These are phyloP conservation scores for Brachionus rotundiformis DNA, from an alignment of 1,140 invertebrate species.

Conservation along the genomic window DNA sequence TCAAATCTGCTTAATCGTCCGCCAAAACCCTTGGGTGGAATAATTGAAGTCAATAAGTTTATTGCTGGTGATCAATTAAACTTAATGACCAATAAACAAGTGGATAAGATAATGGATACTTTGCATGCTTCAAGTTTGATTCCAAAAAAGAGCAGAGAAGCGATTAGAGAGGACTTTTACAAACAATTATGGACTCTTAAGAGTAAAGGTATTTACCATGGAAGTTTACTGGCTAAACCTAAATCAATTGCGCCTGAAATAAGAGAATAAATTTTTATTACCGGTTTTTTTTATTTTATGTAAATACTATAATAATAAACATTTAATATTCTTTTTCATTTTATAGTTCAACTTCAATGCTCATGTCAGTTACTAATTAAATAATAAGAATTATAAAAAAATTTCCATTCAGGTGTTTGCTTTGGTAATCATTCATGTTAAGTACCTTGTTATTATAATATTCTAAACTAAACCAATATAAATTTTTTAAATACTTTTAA, in stretches of 20 bases:
- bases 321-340: too few species aligned
- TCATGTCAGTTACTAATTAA: too few species aligned
- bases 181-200: constrained; percentile 27
- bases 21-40: not conserved
- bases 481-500: too few species aligned
- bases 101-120: not conserved
- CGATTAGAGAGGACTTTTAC: constrained; percentile 4
- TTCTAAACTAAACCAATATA: too few species aligned
- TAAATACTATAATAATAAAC: not conserved
- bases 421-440: too few species aligned
- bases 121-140: not conserved
- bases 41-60: constrained; percentile 24
- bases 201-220: constrained; percentile 34
- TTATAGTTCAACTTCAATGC: too few species aligned
- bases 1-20: constrained; percentile 2
- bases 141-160: not conserved
- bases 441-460: too few species aligned
- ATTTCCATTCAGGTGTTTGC: too few species aligned
- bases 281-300: not conserved
- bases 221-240: constrained; percentile 22
- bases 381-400: too few species aligned
- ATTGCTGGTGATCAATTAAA: constrained; percentile 1
- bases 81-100: constrained; percentile 28
- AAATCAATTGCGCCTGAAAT: constrained; percentile 40
- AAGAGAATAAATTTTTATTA: constrained; percentile 29